Evolutionary conservation across 2,888 invertebrate genomes (phyloP).

Genomic region (Timema podura): DNA sequence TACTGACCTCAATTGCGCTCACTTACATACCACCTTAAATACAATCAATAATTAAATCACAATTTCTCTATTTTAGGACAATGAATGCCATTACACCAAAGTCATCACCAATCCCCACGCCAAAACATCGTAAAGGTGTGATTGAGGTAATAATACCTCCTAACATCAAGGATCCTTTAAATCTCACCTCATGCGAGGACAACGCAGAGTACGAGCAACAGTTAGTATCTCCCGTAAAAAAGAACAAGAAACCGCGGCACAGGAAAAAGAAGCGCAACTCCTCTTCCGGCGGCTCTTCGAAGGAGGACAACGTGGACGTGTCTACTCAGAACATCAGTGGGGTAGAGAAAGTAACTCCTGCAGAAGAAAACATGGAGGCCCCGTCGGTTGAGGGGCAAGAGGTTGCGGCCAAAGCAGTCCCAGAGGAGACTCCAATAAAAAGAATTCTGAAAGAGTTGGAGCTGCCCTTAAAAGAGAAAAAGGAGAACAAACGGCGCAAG

Average conservation of each 20-base stretch:
- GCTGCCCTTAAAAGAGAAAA: slow-evolving; percentile 46
- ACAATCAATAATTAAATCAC: no score
- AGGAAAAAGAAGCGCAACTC: slow-evolving; percentile 59
- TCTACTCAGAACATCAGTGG: slow-evolving; percentile 17
- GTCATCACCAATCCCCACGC: slow-evolving; percentile 84
- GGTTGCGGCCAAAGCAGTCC: slow-evolving; percentile 30
- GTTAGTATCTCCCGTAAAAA: slow-evolving; percentile 65
- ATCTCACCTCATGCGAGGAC: slow-evolving; percentile 65
- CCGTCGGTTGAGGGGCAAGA: slow-evolving; percentile 43
- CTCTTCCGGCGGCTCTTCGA: slow-evolving; percentile 40
- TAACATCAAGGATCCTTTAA: slow-evolving; percentile 88
- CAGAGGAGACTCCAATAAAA: slow-evolving; percentile 32
- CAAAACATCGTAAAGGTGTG: slow-evolving; percentile 71
- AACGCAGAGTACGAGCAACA: slow-evolving; percentile 79
- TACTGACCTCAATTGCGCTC: no score
- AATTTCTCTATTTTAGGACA: slow-evolving; percentile 47
- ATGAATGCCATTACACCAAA: slow-evolving; percentile 90
- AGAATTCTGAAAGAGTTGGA: slow-evolving; percentile 33
- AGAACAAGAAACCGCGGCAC: slow-evolving; percentile 57
- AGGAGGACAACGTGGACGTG: slow-evolving; percentile 40
- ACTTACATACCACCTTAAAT: no score
- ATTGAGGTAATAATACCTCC: slow-evolving; percentile 91
- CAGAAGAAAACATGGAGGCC: slow-evolving; percentile 28
- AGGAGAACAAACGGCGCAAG: slow-evolving; percentile 57
- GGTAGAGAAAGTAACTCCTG: slow-evolving; percentile 39